phyloP scores from a whole-genome alignment of 2,113 vertebrate genomes.

The Callospermophilus lateralis region DNA sequence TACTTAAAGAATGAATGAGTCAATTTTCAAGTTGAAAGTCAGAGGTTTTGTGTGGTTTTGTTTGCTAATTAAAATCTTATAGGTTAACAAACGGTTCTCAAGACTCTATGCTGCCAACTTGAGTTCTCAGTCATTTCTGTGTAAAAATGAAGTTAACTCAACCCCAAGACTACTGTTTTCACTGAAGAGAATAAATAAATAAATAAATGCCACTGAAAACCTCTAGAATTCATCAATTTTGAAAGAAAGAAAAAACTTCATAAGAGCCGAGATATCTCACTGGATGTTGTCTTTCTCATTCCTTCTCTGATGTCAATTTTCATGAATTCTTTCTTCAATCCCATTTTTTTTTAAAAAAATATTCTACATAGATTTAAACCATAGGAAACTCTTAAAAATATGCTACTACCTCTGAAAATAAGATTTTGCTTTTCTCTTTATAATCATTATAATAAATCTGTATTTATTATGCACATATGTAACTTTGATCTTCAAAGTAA shows the following conservation, averaged over 20 bases:
- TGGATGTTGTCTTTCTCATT: neutral
- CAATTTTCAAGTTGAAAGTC: neutral
- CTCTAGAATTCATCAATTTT: neutral
- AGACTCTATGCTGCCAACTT: neutral
- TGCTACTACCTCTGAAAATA: neutral
- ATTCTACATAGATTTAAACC: neutral
- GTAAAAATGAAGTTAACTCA: neutral
- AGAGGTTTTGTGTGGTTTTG: neutral
- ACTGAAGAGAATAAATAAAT: neutral
- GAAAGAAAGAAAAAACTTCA: neutral
- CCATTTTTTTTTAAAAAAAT: neutral
- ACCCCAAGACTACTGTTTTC: neutral
- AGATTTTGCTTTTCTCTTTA: neutral
- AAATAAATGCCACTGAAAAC: neutral
- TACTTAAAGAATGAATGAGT: neutral
- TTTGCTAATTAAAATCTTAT: constrained; percentile 23
- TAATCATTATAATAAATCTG: neutral
- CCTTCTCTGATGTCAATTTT: neutral
- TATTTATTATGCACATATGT: neutral
- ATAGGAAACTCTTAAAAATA: neutral
- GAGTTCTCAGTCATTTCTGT: neutral
- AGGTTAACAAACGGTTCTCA: neutral
- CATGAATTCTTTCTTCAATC: neutral
- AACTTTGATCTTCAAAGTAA: neutral
- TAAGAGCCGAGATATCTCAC: neutral